Conservation (phyloP, 1,140 invertebrate genomes). For the Drosophila guanche region DNA sequence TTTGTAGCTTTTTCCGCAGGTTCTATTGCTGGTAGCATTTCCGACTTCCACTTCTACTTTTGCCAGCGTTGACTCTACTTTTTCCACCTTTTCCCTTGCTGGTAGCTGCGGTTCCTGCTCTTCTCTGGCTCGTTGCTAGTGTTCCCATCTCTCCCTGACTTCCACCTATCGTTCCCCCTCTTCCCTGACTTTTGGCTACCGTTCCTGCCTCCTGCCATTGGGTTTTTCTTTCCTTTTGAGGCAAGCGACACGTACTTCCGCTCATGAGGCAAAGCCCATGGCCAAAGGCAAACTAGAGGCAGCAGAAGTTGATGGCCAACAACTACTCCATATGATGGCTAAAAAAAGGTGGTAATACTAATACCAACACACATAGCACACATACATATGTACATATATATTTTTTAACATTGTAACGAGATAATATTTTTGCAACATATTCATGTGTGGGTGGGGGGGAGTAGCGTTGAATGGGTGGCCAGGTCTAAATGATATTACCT, state of each 20-base stretch:
- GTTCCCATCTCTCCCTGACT: too few species aligned
- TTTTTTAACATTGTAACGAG: conserved; percentile 71
- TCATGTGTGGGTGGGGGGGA: conserved; percentile 31
- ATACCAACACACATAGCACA: conserved; percentile 18
- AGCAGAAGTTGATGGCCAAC: conserved; percentile 42
- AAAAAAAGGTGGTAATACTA: conserved; percentile 4
- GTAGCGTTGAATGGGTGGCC: background rate
- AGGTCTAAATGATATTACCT: conserved; percentile 80
- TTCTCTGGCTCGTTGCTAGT: too few species aligned
- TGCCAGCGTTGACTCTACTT: too few species aligned
- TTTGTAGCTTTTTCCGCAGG: conserved; percentile 4
- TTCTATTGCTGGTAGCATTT: too few species aligned
- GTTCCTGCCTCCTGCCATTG: too few species aligned
- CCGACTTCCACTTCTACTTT: too few species aligned
- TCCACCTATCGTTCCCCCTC: too few species aligned
- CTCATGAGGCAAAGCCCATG: conserved; percentile 54
- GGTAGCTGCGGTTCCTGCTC: too few species aligned
- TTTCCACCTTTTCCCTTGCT: too few species aligned
- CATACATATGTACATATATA: conserved; percentile 1
- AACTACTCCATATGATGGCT: conserved; percentile 9
- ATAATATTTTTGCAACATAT: conserved; percentile 80
- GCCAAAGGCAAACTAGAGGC: conserved; percentile 59
- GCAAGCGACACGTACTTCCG: conserved; percentile 70
- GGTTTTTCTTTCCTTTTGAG: conserved; percentile 28
- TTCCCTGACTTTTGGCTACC: too few species aligned